Conservation (phyloP, 1,140 invertebrate genomes). For the Dendrolimus kikuchii region DNA sequence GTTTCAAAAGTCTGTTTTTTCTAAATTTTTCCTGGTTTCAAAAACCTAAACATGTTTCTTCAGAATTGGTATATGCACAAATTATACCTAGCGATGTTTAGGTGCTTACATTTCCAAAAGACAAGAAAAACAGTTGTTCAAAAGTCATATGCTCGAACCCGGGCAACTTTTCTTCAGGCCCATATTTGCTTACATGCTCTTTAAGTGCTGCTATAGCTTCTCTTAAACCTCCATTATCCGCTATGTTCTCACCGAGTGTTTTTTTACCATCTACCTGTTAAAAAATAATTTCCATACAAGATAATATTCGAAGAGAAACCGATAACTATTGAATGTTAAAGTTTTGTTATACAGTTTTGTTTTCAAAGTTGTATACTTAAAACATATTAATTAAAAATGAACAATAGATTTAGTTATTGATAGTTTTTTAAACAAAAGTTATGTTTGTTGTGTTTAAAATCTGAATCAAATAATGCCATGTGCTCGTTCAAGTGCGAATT, state of each 20-base stretch:
- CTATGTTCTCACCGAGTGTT: conserved; percentile 91
- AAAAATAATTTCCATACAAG: not conserved
- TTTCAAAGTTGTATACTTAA: too few species aligned
- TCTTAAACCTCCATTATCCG: conserved; percentile 90
- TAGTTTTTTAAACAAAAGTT: not conserved
- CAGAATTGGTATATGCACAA: too few species aligned
- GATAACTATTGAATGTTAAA: too few species aligned
- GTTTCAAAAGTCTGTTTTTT: not conserved
- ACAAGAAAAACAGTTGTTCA: conserved; percentile 91
- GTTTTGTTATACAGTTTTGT: too few species aligned
- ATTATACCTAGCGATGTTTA: too few species aligned
- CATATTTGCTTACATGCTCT: conserved; percentile 74
- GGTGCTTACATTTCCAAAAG: conserved; percentile 85
- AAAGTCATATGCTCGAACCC: conserved; percentile 83
- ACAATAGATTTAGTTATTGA: not conserved
- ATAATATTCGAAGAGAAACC: too few species aligned
- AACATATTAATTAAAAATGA: too few species aligned
- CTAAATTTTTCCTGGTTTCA: too few species aligned
- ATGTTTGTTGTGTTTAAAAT: not conserved
- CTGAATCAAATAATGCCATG: too few species aligned
- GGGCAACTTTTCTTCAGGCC: conserved; percentile 78
- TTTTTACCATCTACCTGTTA: conserved; percentile 83
- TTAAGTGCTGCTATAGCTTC: conserved; percentile 85
- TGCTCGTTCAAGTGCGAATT: too few species aligned
- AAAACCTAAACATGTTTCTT: too few species aligned